phyloP scores from a whole-genome alignment of 2,888 invertebrate genomes.

The Macaria liturata region DNA sequence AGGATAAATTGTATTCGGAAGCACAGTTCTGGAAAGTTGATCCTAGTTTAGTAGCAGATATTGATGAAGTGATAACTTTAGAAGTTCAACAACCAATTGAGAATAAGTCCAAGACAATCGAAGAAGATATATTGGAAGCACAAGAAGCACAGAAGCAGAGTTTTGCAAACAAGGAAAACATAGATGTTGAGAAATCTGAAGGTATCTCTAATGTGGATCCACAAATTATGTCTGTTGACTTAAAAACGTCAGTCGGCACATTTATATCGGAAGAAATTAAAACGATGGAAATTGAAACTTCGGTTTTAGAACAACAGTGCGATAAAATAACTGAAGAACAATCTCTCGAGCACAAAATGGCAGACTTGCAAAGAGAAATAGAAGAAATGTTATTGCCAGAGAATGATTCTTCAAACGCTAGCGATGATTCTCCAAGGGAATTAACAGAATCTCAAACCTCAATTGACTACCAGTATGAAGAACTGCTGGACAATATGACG shows the following conservation, averaged over 20 bases:
- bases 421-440: conserved; percentile 64
- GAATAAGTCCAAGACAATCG: conserved; percentile 12
- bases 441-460: conserved; percentile 55
- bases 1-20: conserved; percentile 71
- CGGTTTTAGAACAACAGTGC: conserved; percentile 20
- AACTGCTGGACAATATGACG: conserved; percentile 59
- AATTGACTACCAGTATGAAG: conserved; percentile 61
- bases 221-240: conserved; percentile 14
- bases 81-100: conserved; percentile 42
- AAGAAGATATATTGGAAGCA: conserved; percentile 1
- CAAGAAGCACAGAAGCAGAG: too few relatives aligned
- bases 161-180: too few relatives aligned
- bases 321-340: conserved; percentile 63
- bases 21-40: conserved; percentile 75
- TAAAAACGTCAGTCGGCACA: conserved; percentile 26
- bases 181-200: conserved; percentile 21
- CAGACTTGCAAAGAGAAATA: conserved; percentile 76
- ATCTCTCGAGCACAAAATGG: conserved; percentile 76
- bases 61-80: conserved; percentile 55
- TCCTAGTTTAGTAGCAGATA: conserved; percentile 51
- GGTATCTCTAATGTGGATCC: conserved; percentile 5
- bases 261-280: conserved; percentile 42
- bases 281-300: conserved; percentile 34
- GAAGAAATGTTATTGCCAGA: conserved; percentile 76
- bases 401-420: conserved; percentile 68